These are phyloP conservation scores for Penelope pileata DNA, from an alignment of 2,113 vertebrate species.

Conservation along the genomic window DNA sequence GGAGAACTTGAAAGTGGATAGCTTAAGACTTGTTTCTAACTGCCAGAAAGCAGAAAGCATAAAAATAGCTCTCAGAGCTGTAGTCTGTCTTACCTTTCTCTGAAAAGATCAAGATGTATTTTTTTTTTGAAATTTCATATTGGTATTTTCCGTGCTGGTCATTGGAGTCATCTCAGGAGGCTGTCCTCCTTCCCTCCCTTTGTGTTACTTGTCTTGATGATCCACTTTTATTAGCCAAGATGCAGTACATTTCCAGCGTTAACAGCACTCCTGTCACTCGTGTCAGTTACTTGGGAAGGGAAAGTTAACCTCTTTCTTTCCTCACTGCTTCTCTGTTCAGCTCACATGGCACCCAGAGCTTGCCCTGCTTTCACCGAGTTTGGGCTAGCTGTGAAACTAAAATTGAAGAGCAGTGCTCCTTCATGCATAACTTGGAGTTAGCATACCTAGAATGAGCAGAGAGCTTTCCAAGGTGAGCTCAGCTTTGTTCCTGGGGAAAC, in stretches of 20 bases:
- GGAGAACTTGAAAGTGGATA: background rate
- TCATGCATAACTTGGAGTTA: background rate
- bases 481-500: no score
- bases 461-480: background rate
- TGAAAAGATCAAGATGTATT: background rate
- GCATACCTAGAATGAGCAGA: fast-evolving
- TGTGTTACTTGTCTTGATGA: fast-evolving
- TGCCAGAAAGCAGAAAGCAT: background rate
- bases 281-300: background rate
- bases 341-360: fast-evolving
- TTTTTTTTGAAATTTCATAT: background rate
- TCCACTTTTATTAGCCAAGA: background rate
- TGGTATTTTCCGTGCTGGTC: background rate
- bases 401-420: background rate
- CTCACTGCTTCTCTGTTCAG: background rate
- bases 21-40: background rate
- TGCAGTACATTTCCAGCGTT: background rate
- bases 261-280: no score
- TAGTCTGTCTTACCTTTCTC: background rate
- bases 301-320: background rate
- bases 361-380: background rate
- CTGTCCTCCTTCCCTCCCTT: background rate
- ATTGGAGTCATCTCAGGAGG: background rate
- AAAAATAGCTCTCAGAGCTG: background rate
- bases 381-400: fast-evolving